Conservation (phyloP, 2,888 invertebrate species). For the Argyresthia albistria region DNA sequence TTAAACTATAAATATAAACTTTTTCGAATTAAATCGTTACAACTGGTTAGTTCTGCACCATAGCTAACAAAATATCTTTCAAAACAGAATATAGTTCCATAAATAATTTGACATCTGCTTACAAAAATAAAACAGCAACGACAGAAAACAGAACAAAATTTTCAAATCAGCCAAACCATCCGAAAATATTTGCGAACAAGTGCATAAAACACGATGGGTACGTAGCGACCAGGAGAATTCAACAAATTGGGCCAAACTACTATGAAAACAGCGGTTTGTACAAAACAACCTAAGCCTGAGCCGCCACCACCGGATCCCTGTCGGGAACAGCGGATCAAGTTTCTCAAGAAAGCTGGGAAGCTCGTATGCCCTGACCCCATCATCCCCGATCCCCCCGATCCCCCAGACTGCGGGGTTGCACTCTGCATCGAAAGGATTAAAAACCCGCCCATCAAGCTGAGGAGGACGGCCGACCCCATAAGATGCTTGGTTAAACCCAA, state of each 20-base stretch:
- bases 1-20: too few species aligned
- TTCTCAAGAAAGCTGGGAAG: background rate
- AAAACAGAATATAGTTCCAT: too few species aligned
- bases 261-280: background rate
- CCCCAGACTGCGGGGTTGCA: background rate
- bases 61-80: too few species aligned
- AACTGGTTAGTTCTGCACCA: too few species aligned
- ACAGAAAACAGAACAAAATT: too few species aligned
- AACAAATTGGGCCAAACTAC: background rate
- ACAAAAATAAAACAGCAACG: too few species aligned
- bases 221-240: background rate
- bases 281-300: background rate
- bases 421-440: constrained; percentile 23
- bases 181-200: too few species aligned
- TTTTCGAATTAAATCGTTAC: too few species aligned
- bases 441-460: constrained; percentile 16
- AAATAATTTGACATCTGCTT: too few species aligned
- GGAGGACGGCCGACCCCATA: background rate
- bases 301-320: background rate
- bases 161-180: too few species aligned
- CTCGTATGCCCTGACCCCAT: too few species aligned
- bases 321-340: background rate
- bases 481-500: constrained; percentile 16
- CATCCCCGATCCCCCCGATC: background rate
- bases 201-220: background rate